A percentile compares a stretch with the other conserved stretches of the same genome.
Evolutionary conservation across 2,113 vertebrate genomes (phyloP).

Genomic region (Megaptera novaeangliae): DNA sequence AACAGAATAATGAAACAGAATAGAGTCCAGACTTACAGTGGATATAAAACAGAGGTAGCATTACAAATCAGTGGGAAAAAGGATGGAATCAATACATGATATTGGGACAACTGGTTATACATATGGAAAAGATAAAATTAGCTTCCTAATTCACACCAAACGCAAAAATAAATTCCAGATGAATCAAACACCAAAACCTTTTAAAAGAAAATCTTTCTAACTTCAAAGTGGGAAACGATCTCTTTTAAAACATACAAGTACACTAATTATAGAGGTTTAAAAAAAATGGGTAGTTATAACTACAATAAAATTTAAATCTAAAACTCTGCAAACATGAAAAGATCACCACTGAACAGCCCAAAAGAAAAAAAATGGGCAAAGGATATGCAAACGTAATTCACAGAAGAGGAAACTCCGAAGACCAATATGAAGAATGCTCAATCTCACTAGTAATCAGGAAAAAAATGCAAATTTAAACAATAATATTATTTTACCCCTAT

Average conservation of each 20-base stretch:
- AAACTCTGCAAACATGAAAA: conserved; percentile 28
- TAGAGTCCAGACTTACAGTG: background rate
- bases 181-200: conserved; percentile 24
- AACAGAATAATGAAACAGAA: background rate
- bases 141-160: conserved; percentile 43
- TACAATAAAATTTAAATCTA: conserved; percentile 29
- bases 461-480: conserved; percentile 10
- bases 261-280: background rate
- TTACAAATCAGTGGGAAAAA: background rate
- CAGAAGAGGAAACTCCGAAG: background rate
- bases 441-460: background rate
- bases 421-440: background rate
- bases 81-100: background rate
- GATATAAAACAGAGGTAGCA: background rate
- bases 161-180: conserved; percentile 43
- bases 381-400: background rate
- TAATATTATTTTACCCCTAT: background rate
- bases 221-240: background rate
- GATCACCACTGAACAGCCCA: background rate
- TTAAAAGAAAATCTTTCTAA: conserved; percentile 11
- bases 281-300: background rate
- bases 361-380: background rate
- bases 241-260: background rate
- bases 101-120: background rate
- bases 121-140: conserved; percentile 45